phyloP scores from a whole-genome alignment of 2,888 invertebrate species.

The Amiota minor region DNA sequence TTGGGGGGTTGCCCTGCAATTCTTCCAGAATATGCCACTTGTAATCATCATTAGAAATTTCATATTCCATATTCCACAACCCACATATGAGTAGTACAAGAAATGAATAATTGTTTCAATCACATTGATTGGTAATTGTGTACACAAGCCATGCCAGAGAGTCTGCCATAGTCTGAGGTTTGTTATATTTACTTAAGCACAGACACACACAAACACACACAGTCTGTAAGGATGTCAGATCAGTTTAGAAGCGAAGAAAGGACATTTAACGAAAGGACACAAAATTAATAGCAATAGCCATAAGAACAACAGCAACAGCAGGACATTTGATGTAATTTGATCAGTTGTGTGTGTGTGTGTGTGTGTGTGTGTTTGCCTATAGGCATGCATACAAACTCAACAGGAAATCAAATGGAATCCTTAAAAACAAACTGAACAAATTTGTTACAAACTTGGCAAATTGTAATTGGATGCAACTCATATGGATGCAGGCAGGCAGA shows the following conservation, averaged over 20 bases:
- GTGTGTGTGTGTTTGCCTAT: not conserved
- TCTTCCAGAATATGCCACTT: too few relatives aligned
- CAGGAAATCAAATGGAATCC: slow-evolving; percentile 56
- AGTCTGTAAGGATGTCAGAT: not conserved
- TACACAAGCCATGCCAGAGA: slow-evolving; percentile 57
- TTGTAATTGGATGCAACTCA: slow-evolving; percentile 55
- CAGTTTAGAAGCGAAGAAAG: slow-evolving; percentile 36
- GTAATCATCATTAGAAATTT: too few relatives aligned
- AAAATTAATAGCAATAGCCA: slow-evolving; percentile 31
- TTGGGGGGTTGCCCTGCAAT: too few relatives aligned
- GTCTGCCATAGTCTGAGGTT: slow-evolving; percentile 50
- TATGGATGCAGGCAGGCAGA: slow-evolving; percentile 37
- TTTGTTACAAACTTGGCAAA: slow-evolving; percentile 47
- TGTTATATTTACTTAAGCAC: too few relatives aligned
- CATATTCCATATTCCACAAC: not conserved
- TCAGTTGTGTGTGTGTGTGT: not conserved
- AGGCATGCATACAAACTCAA: not conserved
- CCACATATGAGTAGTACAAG: not conserved
- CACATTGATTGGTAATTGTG: too few relatives aligned
- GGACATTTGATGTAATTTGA: not conserved
- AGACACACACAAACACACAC: too few relatives aligned
- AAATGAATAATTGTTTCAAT: slow-evolving; percentile 28
- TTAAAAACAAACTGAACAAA: slow-evolving; percentile 44
- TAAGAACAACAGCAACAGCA: slow-evolving; percentile 14
- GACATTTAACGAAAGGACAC: not conserved